Evolutionary conservation across 2,888 invertebrate genomes (phyloP), one percentile per base, ranked within the genome.

Genomic region (Hyposoter dolosus): DNA sequence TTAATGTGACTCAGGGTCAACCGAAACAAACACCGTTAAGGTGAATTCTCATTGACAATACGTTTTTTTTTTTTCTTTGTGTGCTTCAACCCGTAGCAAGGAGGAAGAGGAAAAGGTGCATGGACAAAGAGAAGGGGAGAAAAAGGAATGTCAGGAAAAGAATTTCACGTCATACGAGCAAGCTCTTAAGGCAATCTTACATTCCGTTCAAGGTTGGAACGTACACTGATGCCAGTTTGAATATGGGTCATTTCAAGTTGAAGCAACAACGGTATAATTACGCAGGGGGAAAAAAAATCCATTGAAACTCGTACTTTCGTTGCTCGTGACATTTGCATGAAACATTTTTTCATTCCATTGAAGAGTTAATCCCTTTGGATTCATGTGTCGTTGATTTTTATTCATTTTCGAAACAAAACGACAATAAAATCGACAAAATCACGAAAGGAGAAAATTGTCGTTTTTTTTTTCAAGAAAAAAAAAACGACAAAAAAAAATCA

Each of bases 1-100:
- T 84, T 84, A 80, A 84, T 72, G 43, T 65, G 40, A 50, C 15
- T 10, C 53, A 47, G 71, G 80, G 71, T 76, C 76, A 71, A 43
- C 28, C 15, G 53, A 28, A 32, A 60, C 32, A 17, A 45, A 45
- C 19, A 45, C 43, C 71, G 71, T 32, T 35, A 4, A 32, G n/a
- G 47, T 19, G 53, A 17, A 32, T 50, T 9, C 68, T 53, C 40
- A 60, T 71, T n/a, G 15, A 60, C 40, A 32, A 69, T n/a, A 40
- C 35, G 19, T 10, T 23, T 40, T 35, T 32, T 10, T 10, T 19
- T 35, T 32, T 5, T n/a, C 19, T 47, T 65, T 28, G 10, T 56
- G 15, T 60, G 28, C 3, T 60, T 0, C 5, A 28, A 23, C 15
- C 15, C 7, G n/a, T 19, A 35, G 10, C 0, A 10, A 4, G 17